Evolutionary conservation across 2,888 invertebrate species (phyloP), one percentile per base, ranked within the genome.

Genomic region (Neuroscelio doddi): DNA sequence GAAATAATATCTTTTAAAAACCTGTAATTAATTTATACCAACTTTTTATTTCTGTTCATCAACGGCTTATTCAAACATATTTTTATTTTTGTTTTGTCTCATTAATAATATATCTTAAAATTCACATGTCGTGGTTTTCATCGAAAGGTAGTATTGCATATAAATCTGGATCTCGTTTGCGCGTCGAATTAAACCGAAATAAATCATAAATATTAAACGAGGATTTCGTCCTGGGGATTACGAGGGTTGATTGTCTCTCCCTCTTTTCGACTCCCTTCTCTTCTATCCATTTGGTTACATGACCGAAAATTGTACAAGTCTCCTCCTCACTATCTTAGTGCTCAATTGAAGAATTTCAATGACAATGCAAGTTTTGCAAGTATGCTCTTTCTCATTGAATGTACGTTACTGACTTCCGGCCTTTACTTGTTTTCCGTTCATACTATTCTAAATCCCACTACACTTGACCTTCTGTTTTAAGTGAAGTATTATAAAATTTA

Each of bases 121-220:
- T 26, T 8, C 26, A 26, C 26, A 26, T 26, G 26, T 26, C 5
- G 26, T 26, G n/a, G n/a, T n/a, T n/a, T 50, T 44, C 44, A 45
- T 10, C 5, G 14, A 26, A 26, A 29, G 12, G 49, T 9, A 36
- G 17, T 27, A 45, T 30, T 34, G 15, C 59, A 21, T 34, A 53
- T 51, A 65, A 57, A 66, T 58, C 61, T 7, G 63, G 65, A 71
- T 77, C 77, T 80, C 76, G 80, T 80, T 82, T 81, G 80, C 80
- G 75, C 82, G 78, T 79, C 78, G 79, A 80, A 82, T 82, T 82
- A 83, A 83, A 83, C 78, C 76, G 80, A 83, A 82, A 84, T 84
- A 83, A 84, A 83, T 83, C 83, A 83, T 83, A 84, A 84, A 84
- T 84, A 84, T 83, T 83, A 82, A 84, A 83, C 80, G 83, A 82